Evolutionary conservation across 2,888 invertebrate species (phyloP), one percentile per base, ranked within the genome.

Genomic region (Tricholauxania praeusta): DNA sequence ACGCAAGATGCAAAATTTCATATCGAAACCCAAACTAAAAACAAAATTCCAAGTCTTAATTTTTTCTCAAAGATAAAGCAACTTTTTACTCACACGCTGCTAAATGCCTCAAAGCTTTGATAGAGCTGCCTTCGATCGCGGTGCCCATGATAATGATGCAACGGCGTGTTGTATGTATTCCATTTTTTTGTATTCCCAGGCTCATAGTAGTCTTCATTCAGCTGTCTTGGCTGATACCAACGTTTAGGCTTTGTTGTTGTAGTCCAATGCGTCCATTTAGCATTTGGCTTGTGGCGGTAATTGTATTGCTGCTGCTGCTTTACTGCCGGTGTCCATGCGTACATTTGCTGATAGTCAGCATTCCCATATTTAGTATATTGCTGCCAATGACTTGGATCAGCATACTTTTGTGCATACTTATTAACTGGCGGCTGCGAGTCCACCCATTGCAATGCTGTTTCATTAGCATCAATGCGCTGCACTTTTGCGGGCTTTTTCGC

Each of bases 1-100:
- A 77, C 91, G 89, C 75, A 92, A 85, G 32, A 94, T 85, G 80
- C 93, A 93, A 4, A 83, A 77, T 60, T 83, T 85, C 12, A 80
- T 75, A 72, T 86, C 80, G 10, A 83, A 75, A 10, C 85, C 85
- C n/a, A 85, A 71, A 3, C 86, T 87, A 60, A 5, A 79, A 74
- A 52, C 6, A 19, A 6, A n/a, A 10, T 39, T 39, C 8, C 10
- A 39, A 39, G 10, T 8, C 8, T 39, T 39, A 4, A 8, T 1
- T 2, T 39, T 39, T 39, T 28, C 28, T n/a, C 28, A 28, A 39
- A 39, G 8, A 10, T 10, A 39, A 39, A 39, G 39, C 2, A 39
- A 10, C 39, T 39, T 39, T 39, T 1, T 8, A 51, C 80, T 75
- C 75, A 87, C 86, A 83, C 76, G 17, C 80, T 79, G 49, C 81